Evolutionary conservation across 2,797 vertebrate genomes (phyloP), one percentile per base, ranked within the genome.

Genomic region (Artibeus jamaicensis): DNA sequence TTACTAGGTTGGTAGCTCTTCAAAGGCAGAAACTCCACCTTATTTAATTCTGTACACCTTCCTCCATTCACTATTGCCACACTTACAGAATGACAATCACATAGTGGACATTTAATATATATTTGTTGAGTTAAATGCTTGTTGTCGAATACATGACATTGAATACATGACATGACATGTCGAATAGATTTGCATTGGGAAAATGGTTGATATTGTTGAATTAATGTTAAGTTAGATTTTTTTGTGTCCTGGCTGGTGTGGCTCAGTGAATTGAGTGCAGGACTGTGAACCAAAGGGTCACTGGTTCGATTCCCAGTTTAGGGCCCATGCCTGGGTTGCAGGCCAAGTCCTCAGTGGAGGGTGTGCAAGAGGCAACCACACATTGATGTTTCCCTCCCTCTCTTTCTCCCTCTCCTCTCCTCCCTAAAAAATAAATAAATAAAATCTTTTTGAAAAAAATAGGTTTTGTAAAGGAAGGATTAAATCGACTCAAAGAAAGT

Each of bases 211-310:
- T 85, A 74, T 55, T 91, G 39, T 74, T 14, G 10, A 91, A 88
- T 48, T 83, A 87, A 87, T 79, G 5, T 59, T 81, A 76, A 90
- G 92, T 79, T 24, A 90, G 19, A 92, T 78, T 96, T 83, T 74
- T 55, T n/a, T n/a, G 55, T 55, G 55, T 55, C 21, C 55, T 55
- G 55, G 55, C 55, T 55, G 55, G 55, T 55, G 55, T 55, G 55
- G 55, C 22, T 55, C 22, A 55, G 55, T 55, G 55, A 55, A 10
- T 55, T 55, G 55, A 55, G 55, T 55, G 55, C 21, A 55, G 55
- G 9, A 55, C 55, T 24, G 55, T 24, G 3, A 55, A 55, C 55
- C 55, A 55, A 55, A 55, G 55, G 55, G 22, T 55, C 22, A 24
- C 55, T 55, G 22, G 22, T 55, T 55, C 9, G 3, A 55, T 9